Evolutionary conservation across 2,797 vertebrate genomes (phyloP).

Genomic region (Bufotes viridis): DNA sequence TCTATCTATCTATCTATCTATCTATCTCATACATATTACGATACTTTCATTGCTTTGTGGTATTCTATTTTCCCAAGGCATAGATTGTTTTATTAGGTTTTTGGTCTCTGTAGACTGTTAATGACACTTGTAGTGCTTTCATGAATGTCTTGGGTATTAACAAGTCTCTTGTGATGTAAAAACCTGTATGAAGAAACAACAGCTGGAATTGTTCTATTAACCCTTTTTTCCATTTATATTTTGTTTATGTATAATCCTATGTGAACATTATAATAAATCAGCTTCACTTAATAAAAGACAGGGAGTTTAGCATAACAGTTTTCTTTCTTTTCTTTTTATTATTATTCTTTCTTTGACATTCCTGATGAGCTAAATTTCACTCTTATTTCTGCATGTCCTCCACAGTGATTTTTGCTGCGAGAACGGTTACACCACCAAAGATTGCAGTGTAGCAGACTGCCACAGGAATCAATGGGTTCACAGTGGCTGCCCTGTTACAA

Average conservation of each 20-base stretch:
- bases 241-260: not conserved
- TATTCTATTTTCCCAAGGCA: conserved; percentile 4
- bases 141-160: conserved; percentile 70
- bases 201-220: conserved; percentile 71
- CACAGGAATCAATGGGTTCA: too few species aligned
- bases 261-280: not conserved
- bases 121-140: conserved; percentile 66
- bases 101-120: conserved; percentile 39
- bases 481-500: too few species aligned
- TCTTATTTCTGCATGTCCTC: not conserved
- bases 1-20: too few species aligned
- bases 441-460: too few species aligned
- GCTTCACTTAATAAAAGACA: not conserved
- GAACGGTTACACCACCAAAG: too few species aligned
- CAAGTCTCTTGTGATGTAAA: conserved; percentile 1
- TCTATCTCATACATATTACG: not conserved
- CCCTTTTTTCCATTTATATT: not conserved
- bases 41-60: not conserved
- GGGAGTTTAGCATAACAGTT: not conserved
- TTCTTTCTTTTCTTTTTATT: not conserved
- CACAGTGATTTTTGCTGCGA: too few species aligned
- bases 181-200: conserved; percentile 74
- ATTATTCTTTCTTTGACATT: not conserved
- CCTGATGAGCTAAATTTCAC: not conserved
- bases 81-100: conserved; percentile 17